Evolutionary conservation across 2,113 vertebrate species (phyloP).

Genomic region (Atrichornis clamosus): DNA sequence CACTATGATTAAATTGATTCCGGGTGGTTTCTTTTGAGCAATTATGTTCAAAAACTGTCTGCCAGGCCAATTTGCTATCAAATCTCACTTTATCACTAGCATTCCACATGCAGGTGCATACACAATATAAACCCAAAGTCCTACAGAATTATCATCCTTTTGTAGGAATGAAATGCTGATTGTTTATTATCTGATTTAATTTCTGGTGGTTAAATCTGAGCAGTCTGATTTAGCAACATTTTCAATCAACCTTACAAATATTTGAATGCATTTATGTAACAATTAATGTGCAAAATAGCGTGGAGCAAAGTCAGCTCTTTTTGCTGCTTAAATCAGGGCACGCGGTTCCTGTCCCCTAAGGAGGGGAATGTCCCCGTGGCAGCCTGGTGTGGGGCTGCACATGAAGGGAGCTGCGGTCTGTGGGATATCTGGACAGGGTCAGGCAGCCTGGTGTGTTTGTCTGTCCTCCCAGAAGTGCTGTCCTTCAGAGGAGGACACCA

Average conservation of each 20-base stretch:
- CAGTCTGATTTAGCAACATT: conserved; percentile 31
- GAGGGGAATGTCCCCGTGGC: not conserved
- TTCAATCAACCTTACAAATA: conserved; percentile 50
- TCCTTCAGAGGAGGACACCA: not conserved
- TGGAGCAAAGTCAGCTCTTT: not conserved
- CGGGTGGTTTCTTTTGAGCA: conserved; percentile 66
- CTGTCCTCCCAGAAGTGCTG: not conserved
- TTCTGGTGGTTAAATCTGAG: conserved; percentile 42
- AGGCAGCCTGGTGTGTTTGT: not conserved
- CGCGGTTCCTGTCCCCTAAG: fast-evolving
- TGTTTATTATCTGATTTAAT: conserved; percentile 65
- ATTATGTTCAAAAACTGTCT: conserved; percentile 72
- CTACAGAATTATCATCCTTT: conserved; percentile 41
- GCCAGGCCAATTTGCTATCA: conserved; percentile 73
- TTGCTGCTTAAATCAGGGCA: not conserved
- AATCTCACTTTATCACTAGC: conserved; percentile 53
- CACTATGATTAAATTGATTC: conserved; percentile 73
- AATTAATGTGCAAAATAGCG: not conserved
- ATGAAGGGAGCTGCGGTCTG: not conserved
- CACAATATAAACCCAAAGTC: conserved; percentile 14
- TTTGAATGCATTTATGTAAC: not conserved
- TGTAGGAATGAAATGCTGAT: conserved; percentile 40
- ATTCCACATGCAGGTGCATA: conserved; percentile 42
- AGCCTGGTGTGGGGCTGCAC: fast-evolving
- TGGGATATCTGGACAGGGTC: fast-evolving